Conservation (phyloP, 2,797 vertebrate species). For the Gambelia wislizenii region DNA sequence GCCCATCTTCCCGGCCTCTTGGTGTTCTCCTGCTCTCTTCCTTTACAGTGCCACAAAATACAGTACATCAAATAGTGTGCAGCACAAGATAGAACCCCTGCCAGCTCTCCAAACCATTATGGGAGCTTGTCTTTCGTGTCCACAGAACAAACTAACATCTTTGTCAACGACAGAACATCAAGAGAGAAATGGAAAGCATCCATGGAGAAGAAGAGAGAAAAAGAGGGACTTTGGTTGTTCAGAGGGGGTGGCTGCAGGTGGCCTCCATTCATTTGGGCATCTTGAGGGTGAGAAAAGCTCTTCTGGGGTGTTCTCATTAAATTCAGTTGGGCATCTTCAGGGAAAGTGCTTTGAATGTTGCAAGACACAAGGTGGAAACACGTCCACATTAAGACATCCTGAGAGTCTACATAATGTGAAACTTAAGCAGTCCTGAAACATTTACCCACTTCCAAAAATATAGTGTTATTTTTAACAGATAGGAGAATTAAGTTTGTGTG, state of each 20-base stretch:
- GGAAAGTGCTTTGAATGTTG: not conserved
- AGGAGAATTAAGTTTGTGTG: too few relatives aligned
- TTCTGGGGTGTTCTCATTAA: not conserved
- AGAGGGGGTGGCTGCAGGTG: not conserved
- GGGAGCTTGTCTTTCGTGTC: slow-evolving; percentile 16
- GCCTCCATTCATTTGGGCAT: not conserved
- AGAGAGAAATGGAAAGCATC: slow-evolving; percentile 3
- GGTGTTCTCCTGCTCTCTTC: slow-evolving; percentile 36
- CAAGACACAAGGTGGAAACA: not conserved
- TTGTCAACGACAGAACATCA: not conserved
- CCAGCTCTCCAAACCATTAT: slow-evolving; percentile 35
- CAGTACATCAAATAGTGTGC: slow-evolving; percentile 42
- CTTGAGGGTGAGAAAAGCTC: not conserved
- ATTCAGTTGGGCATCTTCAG: not conserved
- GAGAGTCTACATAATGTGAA: too few relatives aligned
- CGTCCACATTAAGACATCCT: too few relatives aligned
- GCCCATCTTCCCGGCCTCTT: slow-evolving; percentile 54
- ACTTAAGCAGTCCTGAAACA: too few relatives aligned
- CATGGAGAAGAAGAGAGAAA: not conserved
- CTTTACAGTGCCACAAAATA: slow-evolving; percentile 51
- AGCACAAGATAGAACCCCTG: slow-evolving; percentile 37
- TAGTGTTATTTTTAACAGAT: too few relatives aligned
- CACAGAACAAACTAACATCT: not conserved
- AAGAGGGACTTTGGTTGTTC: not conserved
- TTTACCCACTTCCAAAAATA: too few relatives aligned